These are phyloP conservation scores for Bombus polaris DNA, from an alignment of 1,140 invertebrate species.

Conservation along the genomic window DNA sequence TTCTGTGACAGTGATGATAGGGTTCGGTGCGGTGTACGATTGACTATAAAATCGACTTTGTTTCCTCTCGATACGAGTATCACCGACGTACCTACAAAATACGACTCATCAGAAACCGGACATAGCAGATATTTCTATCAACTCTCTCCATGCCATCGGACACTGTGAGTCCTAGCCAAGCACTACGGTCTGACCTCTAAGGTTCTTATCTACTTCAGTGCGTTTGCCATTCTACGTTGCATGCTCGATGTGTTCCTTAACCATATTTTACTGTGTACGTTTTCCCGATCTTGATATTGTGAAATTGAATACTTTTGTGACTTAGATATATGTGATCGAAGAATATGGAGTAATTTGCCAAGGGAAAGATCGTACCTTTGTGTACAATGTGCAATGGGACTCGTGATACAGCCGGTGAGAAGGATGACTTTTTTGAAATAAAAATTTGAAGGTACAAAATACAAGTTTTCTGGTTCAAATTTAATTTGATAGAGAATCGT, in stretches of 20 bases:
- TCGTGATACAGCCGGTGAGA: not conserved
- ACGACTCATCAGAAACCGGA: constrained; percentile 30
- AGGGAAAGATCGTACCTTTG: not conserved
- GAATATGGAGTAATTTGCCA: not conserved
- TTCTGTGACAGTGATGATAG: constrained; percentile 97
- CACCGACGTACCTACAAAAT: constrained; percentile 76
- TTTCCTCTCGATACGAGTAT: constrained; percentile 79
- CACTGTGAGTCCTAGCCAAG: constrained; percentile 64
- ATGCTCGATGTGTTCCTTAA: constrained; percentile 53
- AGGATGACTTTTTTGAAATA: not conserved
- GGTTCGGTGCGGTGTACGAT: constrained; percentile 87
- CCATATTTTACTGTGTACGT: constrained; percentile 20
- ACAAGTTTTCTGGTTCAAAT: not conserved
- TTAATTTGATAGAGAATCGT: not conserved
- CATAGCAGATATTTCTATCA: not conserved
- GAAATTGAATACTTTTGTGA: not conserved
- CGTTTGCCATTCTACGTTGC: constrained; percentile 53
- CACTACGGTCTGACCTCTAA: constrained; percentile 61
- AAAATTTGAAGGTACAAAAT: not conserved
- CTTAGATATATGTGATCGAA: not conserved
- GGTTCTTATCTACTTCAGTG: constrained; percentile 56
- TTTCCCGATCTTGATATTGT: constrained; percentile 7
- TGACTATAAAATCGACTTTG: constrained; percentile 79
- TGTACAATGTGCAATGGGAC: not conserved
- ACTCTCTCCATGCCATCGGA: constrained; percentile 62